phyloP scores from a whole-genome alignment of 2,113 vertebrate genomes.

The cattle (Bos taurus) region DNA sequence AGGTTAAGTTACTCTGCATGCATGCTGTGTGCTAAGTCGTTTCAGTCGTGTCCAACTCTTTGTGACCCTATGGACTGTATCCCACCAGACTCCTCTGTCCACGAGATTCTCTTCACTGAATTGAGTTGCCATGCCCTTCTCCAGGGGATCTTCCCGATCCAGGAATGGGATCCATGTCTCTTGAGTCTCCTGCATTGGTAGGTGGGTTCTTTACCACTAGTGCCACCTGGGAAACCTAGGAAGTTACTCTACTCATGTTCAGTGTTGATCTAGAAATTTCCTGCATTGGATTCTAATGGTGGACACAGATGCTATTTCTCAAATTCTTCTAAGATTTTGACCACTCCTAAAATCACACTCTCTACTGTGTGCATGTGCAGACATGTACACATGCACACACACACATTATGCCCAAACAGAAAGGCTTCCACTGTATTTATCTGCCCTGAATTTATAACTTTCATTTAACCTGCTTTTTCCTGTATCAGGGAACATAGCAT shows the following conservation, averaged over 20 bases:
- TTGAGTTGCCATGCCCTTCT: background rate
- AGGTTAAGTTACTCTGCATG: background rate
- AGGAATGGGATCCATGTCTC: background rate
- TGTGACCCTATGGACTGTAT: background rate
- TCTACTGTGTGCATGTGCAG: rapidly evolving
- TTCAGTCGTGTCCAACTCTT: background rate
- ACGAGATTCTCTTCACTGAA: background rate
- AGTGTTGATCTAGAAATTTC: background rate
- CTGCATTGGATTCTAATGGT: background rate
- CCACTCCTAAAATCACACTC: background rate
- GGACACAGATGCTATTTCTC: background rate
- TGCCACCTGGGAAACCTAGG: background rate
- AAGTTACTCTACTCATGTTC: background rate
- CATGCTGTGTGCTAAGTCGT: background rate
- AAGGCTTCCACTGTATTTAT: background rate
- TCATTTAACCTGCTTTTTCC: background rate
- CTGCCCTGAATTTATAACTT: background rate
- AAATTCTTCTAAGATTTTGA: background rate
- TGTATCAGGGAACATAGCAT: background rate
- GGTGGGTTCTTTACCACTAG: background rate
- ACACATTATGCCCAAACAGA: background rate
- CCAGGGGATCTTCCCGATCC: rapidly evolving
- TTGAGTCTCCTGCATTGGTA: background rate
- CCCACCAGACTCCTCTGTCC: background rate
- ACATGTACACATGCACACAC: background rate